phyloP scores from a whole-genome alignment of 2,113 vertebrate genomes.

The Melanocharis versteri region DNA sequence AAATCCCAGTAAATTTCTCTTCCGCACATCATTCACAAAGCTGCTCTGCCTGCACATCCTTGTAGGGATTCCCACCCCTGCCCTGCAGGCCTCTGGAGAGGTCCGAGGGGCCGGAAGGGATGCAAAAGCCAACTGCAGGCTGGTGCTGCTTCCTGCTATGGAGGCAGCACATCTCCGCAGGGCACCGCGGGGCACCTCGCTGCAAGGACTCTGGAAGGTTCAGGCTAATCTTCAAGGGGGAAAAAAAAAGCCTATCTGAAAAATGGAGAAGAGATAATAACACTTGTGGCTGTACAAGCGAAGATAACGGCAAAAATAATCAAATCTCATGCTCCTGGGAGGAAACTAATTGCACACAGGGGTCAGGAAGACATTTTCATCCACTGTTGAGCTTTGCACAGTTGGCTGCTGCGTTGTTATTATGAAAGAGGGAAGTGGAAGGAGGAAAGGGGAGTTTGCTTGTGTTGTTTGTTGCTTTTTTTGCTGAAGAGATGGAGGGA shows the following conservation, averaged over 20 bases:
- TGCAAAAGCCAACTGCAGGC: neutral
- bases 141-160: neutral
- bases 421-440: conserved; percentile 23
- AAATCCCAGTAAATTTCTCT: neutral
- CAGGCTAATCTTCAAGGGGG: conserved; percentile 14
- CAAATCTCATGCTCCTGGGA: conserved; percentile 54
- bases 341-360: conserved; percentile 61
- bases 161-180: neutral
- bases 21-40: accelerated
- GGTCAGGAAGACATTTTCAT: conserved; percentile 60
- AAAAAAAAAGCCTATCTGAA: conserved; percentile 8
- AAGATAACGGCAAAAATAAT: conserved; percentile 58
- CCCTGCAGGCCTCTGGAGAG: neutral
- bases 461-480: neutral
- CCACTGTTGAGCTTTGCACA: conserved; percentile 37
- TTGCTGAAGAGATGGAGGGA: neutral
- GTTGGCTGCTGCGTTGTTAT: conserved; percentile 34
- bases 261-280: conserved; percentile 57
- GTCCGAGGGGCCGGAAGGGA: accelerated
- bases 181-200: neutral
- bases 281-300: conserved; percentile 63
- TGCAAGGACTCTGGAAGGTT: conserved; percentile 36
- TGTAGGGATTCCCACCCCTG: neutral
- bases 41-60: neutral
- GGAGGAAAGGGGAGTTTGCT: neutral